Base-by-base conservation (phyloP, 2,888 invertebrate species). In the Cheiracanthium punctorium region DNA sequence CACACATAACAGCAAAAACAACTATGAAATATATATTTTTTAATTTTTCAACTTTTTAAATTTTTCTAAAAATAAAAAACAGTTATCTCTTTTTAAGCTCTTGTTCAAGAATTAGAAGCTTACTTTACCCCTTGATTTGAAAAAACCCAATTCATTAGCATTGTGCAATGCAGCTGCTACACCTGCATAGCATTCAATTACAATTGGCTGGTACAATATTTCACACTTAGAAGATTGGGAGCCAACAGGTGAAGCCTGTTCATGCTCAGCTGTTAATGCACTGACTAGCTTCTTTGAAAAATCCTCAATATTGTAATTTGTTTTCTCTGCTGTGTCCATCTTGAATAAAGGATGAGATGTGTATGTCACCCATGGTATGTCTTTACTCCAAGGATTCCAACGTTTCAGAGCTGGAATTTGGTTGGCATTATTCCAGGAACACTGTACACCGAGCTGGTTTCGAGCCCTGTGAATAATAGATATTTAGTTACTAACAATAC, bases 41-140 rank as follows among this genome's bases (percentile, higher is more conserved):
- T 28, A 64, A 64, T 28, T 37, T 14, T 67, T n/a, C 33, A n/a
- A 37, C 14, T n/a, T n/a, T n/a, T n/a, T n/a, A n/a, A n/a, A n/a
- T n/a, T 43, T 71, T 71, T 37, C 71, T 28, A 43, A 20, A 30
- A 65, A 65, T 65, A 12, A 71, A 43, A 48, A 30, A 43, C 52
- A 48, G 28, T 69, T 64, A 74, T 89, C 76, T 89, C 90, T 8
- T 69, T 37, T 76, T 65, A 88, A 86, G 86, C 87, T 87, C 87
- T 58, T 32, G 32, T 74, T 28, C 24, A 30, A 65, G 48, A 84
- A 88, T 93, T 94, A 96, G 91, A 96, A 96, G 91, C 96, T 96
- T 91, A 96, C 94, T 91, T 95, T 96, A 89, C 96, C 96, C 89
- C 96, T 93, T 87, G 96, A 95, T 93, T 96, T 96, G 92, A 96